Evolutionary conservation across 2,888 invertebrate genomes (phyloP).

Genomic region (Pterostichus madidus): DNA sequence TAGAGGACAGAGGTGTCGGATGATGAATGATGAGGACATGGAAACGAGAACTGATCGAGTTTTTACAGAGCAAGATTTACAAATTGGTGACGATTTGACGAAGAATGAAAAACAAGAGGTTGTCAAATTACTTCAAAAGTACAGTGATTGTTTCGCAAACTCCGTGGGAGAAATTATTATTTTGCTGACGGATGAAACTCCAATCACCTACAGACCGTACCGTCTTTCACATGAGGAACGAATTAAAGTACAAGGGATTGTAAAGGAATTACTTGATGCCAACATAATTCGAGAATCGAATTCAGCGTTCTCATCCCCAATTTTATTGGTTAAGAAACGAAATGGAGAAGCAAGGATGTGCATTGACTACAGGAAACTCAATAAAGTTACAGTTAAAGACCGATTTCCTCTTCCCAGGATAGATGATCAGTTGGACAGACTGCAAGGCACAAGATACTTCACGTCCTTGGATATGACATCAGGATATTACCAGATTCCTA

Average conservation of each 20-base stretch:
- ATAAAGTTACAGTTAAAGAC: constrained; percentile 71
- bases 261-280: constrained; percentile 67
- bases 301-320: constrained; percentile 70
- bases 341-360: constrained; percentile 69
- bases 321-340: constrained; percentile 70
- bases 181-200: constrained; percentile 55
- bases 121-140: background rate
- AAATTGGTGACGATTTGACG: background rate
- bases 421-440: constrained; percentile 70
- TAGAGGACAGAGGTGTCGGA: background rate
- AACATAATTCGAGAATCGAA: constrained; percentile 69
- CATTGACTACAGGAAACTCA: constrained; percentile 71
- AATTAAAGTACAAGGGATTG: constrained; percentile 68
- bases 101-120: background rate
- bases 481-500: constrained; percentile 72
- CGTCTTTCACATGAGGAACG: constrained; percentile 69
- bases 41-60: too few species aligned
- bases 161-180: constrained; percentile 66
- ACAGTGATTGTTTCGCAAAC: constrained; percentile 33
- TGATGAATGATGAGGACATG: background rate
- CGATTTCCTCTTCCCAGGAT: constrained; percentile 72
- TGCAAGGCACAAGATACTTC: constrained; percentile 70
- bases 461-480: constrained; percentile 71
- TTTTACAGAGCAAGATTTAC: too few species aligned
- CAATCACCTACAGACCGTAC: constrained; percentile 69